A percentile compares a stretch with the other conserved stretches of the same genome.
Conservation (phyloP, 2,797 vertebrate species). For the Lepidocolaptes lacrymiger region DNA sequence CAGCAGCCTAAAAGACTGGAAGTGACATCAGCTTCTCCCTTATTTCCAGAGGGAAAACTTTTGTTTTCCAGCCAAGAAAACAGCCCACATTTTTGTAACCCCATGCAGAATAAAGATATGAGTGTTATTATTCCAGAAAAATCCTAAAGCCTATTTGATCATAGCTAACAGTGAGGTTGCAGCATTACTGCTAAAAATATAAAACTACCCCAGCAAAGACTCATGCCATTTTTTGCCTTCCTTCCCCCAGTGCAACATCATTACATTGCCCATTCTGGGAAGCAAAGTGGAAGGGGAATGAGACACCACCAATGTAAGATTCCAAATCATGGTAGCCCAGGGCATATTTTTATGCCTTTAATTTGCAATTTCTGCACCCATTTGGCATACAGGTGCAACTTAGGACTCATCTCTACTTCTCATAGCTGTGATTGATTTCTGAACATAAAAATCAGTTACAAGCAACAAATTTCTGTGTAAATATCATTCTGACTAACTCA, state of each 20-base stretch:
- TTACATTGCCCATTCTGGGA: background rate
- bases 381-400: background rate
- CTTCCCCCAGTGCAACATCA: background rate
- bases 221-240: background rate
- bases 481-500: conserved; percentile 1
- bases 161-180: background rate
- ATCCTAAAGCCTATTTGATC: background rate
- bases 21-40: background rate
- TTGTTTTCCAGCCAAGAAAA: background rate
- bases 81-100: accelerated
- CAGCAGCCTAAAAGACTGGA: background rate
- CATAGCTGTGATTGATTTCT: conserved; percentile 25
- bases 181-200: background rate
- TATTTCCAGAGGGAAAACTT: background rate
- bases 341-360: conserved; percentile 1
- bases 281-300: background rate
- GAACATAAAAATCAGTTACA: conserved; percentile 23
- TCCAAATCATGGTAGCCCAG: background rate
- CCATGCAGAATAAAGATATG: background rate
- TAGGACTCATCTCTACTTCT: conserved; percentile 3
- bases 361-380: conserved; percentile 6
- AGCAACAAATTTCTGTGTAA: conserved; percentile 32
- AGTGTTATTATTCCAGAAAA: background rate
- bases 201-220: background rate
- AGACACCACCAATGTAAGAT: background rate